phyloP scores from a whole-genome alignment of 2,113 vertebrate species.

The Oncorhynchus masou region DNA sequence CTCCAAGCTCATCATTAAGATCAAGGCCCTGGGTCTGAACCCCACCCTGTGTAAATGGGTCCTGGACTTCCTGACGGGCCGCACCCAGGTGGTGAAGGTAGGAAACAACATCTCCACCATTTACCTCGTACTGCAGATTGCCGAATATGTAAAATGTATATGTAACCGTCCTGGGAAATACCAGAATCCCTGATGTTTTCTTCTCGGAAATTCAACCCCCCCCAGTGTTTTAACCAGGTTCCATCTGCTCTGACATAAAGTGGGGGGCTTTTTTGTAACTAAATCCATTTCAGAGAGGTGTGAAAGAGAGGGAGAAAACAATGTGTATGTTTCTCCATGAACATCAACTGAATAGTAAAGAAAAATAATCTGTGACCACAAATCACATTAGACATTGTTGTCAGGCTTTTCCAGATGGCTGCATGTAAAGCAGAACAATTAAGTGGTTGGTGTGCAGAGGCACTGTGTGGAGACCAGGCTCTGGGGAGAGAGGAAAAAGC shows the following conservation, averaged over 20 bases:
- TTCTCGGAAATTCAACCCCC: not conserved
- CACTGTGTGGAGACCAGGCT: constrained; percentile 39
- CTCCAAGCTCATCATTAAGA: too few relatives aligned
- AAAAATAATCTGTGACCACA: constrained; percentile 17
- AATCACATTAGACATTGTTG: constrained; percentile 58
- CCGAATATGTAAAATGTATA: not conserved
- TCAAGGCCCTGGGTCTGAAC: too few relatives aligned
- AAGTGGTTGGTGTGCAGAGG: constrained; percentile 31
- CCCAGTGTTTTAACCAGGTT: not conserved
- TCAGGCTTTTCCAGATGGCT: constrained; percentile 63
- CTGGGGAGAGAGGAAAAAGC: constrained; percentile 29
- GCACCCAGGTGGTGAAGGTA: too few relatives aligned
- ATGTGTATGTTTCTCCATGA: constrained; percentile 10
- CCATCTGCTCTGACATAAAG: not conserved
- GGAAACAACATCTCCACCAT: not conserved
- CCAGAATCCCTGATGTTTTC: too few relatives aligned
- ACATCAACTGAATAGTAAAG: constrained; percentile 18
- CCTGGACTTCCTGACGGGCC: too few relatives aligned
- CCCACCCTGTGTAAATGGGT: too few relatives aligned
- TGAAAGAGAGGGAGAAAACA: not conserved
- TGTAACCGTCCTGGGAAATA: too few relatives aligned
- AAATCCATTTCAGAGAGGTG: not conserved
- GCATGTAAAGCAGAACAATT: constrained; percentile 55
- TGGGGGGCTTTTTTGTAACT: not conserved
- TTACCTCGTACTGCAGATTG: too few relatives aligned